phyloP scores from a whole-genome alignment of 53 echinoderm and acorn worm genomes.

The Pentamera pediparva region DNA sequence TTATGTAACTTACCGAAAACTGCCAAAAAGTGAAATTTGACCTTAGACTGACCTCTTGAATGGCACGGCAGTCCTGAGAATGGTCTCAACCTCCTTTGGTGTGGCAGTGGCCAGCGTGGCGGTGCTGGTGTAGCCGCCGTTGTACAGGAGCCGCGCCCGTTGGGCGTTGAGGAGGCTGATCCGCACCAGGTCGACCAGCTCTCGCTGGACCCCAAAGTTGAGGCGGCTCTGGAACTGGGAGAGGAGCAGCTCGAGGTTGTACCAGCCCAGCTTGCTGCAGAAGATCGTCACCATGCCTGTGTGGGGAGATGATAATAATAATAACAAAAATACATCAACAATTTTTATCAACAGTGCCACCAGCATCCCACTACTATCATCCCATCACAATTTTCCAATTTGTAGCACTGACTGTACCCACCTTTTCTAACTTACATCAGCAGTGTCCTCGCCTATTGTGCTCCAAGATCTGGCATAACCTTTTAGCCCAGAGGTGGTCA shows the following conservation, averaged over 20 bases:
- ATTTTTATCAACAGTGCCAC: too few relatives aligned
- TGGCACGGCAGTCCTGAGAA: slow-evolving; percentile 78
- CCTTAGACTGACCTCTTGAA: slow-evolving; percentile 69
- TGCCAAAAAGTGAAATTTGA: too few relatives aligned
- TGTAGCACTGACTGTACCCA: background rate
- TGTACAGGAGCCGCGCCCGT: slow-evolving; percentile 82
- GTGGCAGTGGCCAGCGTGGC: slow-evolving; percentile 69
- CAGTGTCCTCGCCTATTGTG: too few relatives aligned
- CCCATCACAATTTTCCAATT: too few relatives aligned
- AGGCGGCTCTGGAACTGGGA: slow-evolving; percentile 89
- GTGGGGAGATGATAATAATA: background rate
- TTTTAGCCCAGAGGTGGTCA: too few relatives aligned
- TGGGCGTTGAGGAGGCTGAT: slow-evolving; percentile 87
- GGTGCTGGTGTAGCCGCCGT: slow-evolving; percentile 58
- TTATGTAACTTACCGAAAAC: too few relatives aligned
- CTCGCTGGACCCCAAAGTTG: slow-evolving; percentile 96
- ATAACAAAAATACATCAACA: background rate
- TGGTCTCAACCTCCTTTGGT: slow-evolving; percentile 59
- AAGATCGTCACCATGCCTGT: slow-evolving; percentile 98
- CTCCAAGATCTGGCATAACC: too few relatives aligned
- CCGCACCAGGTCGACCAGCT: slow-evolving; percentile 86
- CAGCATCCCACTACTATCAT: too few relatives aligned
- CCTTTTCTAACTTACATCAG: background rate
- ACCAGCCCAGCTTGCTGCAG: slow-evolving; percentile 90
- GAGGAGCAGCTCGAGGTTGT: slow-evolving; percentile 88